phyloP scores from a whole-genome alignment of 2,113 vertebrate species.

The Plecotus auritus region DNA sequence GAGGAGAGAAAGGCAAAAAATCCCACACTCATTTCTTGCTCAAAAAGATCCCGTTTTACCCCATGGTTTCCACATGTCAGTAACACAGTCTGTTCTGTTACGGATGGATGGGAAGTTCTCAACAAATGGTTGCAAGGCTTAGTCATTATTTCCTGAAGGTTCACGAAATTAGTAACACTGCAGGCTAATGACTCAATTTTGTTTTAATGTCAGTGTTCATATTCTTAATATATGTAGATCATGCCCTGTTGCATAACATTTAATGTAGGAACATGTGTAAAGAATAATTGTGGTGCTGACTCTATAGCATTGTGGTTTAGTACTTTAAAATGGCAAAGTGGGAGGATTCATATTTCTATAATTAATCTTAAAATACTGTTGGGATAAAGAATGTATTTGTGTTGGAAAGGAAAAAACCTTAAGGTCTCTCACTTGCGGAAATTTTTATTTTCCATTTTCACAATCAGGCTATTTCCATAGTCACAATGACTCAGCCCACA shows the following conservation, averaged over 20 bases:
- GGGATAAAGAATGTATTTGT: conserved; percentile 23
- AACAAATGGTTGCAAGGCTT: conserved; percentile 28
- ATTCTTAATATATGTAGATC: conserved; percentile 4
- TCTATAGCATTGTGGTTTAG: conserved; percentile 9
- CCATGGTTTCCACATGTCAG: background rate
- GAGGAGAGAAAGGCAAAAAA: background rate
- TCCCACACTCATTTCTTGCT: background rate
- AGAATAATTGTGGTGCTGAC: conserved; percentile 14
- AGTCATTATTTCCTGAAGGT: conserved; percentile 54
- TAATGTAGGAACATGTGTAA: background rate
- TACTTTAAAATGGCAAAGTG: conserved; percentile 41
- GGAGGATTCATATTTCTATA: conserved; percentile 41
- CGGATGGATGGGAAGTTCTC: conserved; percentile 9
- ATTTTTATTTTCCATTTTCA: conserved; percentile 43
- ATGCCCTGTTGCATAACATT: conserved; percentile 16
- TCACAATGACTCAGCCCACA: background rate
- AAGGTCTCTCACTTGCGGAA: background rate
- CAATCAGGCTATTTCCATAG: background rate
- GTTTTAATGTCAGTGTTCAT: conserved; percentile 36
- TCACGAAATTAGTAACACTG: conserved; percentile 49
- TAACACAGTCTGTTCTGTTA: background rate
- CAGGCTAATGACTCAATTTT: conserved; percentile 45
- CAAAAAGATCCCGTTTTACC: conserved; percentile 1
- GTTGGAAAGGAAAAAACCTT: background rate
- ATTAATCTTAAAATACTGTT: conserved; percentile 54